These are phyloP conservation scores for Sciurus vulgaris DNA, from an alignment of 2,797 vertebrate species.

Conservation along the genomic window DNA sequence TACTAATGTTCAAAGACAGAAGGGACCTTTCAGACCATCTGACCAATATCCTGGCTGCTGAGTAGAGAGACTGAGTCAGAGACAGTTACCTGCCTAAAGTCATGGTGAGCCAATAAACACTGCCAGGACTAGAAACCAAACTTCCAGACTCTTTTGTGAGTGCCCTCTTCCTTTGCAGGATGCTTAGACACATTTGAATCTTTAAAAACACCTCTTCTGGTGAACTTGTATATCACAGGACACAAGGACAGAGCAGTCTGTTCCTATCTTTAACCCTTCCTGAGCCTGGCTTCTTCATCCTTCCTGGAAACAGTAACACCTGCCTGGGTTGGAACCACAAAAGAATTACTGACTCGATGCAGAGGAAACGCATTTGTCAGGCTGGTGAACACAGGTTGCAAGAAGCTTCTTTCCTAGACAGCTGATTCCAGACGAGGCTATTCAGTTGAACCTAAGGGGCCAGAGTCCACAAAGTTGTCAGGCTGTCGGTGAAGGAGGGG, in stretches of 20 bases:
- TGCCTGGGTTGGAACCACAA: neutral
- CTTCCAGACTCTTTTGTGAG: neutral
- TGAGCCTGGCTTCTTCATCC: neutral
- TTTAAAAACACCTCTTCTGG: neutral
- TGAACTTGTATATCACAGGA: neutral
- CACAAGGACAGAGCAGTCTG: neutral
- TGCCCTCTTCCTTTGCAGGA: neutral
- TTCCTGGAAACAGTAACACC: neutral
- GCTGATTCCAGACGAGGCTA: neutral
- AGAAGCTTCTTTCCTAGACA: neutral
- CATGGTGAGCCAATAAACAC: neutral
- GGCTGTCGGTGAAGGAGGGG: neutral
- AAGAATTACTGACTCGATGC: neutral
- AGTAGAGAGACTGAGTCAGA: neutral
- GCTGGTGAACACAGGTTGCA: neutral
- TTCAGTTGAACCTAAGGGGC: neutral
- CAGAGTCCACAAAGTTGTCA: neutral
- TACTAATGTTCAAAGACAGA: conserved; percentile 27
- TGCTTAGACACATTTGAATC: neutral
- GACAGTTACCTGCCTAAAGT: neutral
- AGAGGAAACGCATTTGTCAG: neutral
- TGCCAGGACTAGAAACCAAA: conserved; percentile 27
- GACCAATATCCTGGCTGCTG: neutral
- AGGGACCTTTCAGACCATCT: neutral
- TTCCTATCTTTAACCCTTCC: neutral